phyloP scores from a whole-genome alignment of 2,797 vertebrate species.

The Hapalemur alaotrensis region DNA sequence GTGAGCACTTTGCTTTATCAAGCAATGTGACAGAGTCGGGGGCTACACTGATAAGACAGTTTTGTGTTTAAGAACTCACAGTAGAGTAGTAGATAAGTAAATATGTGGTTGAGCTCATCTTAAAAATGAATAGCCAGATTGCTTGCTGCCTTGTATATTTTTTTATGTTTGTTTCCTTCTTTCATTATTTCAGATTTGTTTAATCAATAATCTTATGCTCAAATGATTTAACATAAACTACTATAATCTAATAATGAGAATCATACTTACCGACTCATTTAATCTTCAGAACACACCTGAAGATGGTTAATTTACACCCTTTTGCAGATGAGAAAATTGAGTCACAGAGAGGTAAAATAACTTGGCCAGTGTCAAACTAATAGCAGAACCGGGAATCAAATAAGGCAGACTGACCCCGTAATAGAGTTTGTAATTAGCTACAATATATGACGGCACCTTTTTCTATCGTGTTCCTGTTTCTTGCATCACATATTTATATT shows the following conservation, averaged over 20 bases:
- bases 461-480: background rate
- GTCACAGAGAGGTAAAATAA: background rate
- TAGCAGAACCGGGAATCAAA: background rate
- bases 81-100: background rate
- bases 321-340: background rate
- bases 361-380: background rate
- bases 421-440: background rate
- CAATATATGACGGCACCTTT: rapidly evolving
- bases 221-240: background rate
- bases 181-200: background rate
- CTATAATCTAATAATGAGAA: background rate
- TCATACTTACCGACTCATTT: background rate
- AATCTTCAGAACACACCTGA: background rate
- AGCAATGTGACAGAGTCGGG: background rate
- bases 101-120: background rate
- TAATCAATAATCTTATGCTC: background rate
- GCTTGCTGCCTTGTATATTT: background rate
- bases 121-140: background rate
- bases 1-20: background rate
- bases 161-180: background rate
- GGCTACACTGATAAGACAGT: background rate
- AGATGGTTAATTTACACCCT: background rate
- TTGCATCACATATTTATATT: background rate
- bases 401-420: background rate
- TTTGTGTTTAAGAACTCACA: background rate